Evolutionary conservation across 2,113 vertebrate genomes (phyloP), one percentile per base, ranked within the genome.

Genomic region (Gymnarchus niloticus): DNA sequence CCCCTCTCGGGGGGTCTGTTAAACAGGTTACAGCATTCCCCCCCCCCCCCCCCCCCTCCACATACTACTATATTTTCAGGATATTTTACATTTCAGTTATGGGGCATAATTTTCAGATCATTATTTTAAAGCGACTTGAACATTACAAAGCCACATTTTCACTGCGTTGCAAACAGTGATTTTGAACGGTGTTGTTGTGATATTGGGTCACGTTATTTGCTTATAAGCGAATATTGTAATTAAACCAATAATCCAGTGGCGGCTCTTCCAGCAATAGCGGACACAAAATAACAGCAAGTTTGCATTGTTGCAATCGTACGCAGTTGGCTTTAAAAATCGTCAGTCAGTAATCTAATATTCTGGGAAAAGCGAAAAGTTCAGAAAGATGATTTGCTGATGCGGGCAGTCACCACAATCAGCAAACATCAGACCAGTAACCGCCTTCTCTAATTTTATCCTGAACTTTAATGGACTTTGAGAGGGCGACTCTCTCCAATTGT

Each of bases 21-120:
- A 9, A 56, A 49, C 76, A 86, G 56, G 84, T 61, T 69, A 83
- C 52, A 51, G 48, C 56, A 77, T 57, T 65, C 41, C 28, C 56
- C 21, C 21, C 33, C 46, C 51, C 48, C 25, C 57, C 9, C 7
- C 37, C 19, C 59, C n/a, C 25, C 52, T 54, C 21, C 46, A 48
- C 37, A 51, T 51, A 46, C 28, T 56, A 23, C 44, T 41, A 83
- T 83, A 83, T 52, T 54, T 56, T 56, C 3, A 12, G 56, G 49
- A 83, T 23, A 61, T 61, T 41, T 83, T 28, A 37, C 56, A 48
- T 78, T 78, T 46, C 46, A 33, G 33, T 73, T 78, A 48, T 46
- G 41, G 23, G 23, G 37, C 76, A 78, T 7, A 52, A 49, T 49
- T 51, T 52, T 54, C n/a, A 81, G 52, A 4, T 54, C n/a, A 73